These are phyloP conservation scores for Pandemis cinnamomeana DNA, from an alignment of 2,888 invertebrate genomes.

Conservation along the genomic window DNA sequence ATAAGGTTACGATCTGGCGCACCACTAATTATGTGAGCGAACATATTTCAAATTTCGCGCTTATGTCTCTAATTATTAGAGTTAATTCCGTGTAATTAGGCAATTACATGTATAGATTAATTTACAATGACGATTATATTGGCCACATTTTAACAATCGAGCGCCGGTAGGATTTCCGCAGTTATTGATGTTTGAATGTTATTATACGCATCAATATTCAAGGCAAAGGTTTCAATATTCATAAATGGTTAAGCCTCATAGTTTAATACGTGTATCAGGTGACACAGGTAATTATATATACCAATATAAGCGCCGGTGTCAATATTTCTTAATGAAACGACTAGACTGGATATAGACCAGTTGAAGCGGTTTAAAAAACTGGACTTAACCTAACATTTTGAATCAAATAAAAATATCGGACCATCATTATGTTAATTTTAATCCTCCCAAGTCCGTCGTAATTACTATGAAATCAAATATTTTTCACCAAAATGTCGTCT, in stretches of 20 bases:
- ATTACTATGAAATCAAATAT: slow-evolving; percentile 24
- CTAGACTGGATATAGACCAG: slow-evolving; percentile 16
- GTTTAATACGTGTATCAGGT: slow-evolving; percentile 29
- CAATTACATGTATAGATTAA: not conserved
- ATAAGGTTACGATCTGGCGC: no score
- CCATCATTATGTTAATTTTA: slow-evolving; percentile 30
- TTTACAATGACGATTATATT: not conserved
- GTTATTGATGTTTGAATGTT: slow-evolving; percentile 19
- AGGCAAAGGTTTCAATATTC: slow-evolving; percentile 28
- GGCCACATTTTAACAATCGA: slow-evolving; percentile 7
- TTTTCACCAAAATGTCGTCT: slow-evolving; percentile 7
- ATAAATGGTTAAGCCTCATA: slow-evolving; percentile 15
- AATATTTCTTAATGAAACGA: slow-evolving; percentile 32
- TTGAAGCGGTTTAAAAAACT: slow-evolving; percentile 33
- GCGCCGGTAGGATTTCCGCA: slow-evolving; percentile 7
- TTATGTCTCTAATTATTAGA: no score
- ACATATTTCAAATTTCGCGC: no score
- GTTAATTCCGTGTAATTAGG: no score
- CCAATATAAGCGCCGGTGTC: slow-evolving; percentile 33
- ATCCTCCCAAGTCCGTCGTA: slow-evolving; percentile 19
- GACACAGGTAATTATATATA: slow-evolving; percentile 17
- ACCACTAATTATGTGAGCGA: no score
- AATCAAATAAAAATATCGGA: slow-evolving; percentile 25
- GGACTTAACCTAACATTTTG: slow-evolving; percentile 16
- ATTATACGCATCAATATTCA: slow-evolving; percentile 17